phyloP scores from a whole-genome alignment of 2,888 invertebrate species.

The Panopea generosa region DNA sequence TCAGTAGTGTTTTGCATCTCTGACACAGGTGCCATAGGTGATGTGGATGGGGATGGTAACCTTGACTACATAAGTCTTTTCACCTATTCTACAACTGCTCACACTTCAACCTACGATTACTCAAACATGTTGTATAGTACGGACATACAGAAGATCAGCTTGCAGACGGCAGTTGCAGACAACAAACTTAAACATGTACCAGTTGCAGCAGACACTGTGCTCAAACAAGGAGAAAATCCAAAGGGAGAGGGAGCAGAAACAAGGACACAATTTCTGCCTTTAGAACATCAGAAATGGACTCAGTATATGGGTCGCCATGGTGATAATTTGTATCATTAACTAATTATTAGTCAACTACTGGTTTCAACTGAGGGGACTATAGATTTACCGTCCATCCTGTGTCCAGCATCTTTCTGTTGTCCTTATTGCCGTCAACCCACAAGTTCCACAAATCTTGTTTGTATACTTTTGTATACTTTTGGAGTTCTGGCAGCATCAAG shows the following conservation, averaged over 20 bases:
- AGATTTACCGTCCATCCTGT: too few relatives aligned
- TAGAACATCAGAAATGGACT: conserved; percentile 40
- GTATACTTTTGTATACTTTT: too few relatives aligned
- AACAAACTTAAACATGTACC: conserved; percentile 15
- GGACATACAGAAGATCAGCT: conserved; percentile 37
- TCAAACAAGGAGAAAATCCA: neutral
- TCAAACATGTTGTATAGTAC: neutral
- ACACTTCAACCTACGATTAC: conserved; percentile 13
- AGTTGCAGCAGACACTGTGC: conserved; percentile 1
- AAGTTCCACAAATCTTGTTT: too few relatives aligned
- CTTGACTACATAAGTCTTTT: conserved; percentile 50
- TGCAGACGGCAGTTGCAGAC: conserved; percentile 22
- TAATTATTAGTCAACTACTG: too few relatives aligned
- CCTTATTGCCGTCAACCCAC: too few relatives aligned
- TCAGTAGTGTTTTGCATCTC: neutral
- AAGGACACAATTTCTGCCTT: conserved; percentile 6
- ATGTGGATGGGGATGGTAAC: conserved; percentile 55
- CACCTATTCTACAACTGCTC: neutral
- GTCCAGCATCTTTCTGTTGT: too few relatives aligned
- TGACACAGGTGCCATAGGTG: conserved; percentile 44
- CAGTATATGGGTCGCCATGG: conserved; percentile 43
- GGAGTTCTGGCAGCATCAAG: too few relatives aligned
- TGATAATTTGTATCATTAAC: conserved; percentile 1
- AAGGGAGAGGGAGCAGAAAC: neutral
- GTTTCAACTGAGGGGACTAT: too few relatives aligned